Evolutionary conservation across 2,113 vertebrate species (phyloP).

Genomic region (Podarcis raffonei): DNA sequence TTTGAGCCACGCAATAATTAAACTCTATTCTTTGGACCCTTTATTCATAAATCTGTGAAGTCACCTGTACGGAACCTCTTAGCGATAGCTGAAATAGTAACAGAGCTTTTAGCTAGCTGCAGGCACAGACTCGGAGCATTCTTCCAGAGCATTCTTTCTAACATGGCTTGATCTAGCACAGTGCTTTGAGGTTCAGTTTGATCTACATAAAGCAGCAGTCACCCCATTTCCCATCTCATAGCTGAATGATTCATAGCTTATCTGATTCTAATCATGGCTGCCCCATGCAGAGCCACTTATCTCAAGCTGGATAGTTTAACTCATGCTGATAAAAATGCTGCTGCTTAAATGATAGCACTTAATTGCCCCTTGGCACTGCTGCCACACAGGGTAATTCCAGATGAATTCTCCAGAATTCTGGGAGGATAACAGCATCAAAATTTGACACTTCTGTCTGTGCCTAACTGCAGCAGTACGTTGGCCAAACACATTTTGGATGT

Average conservation of each 20-base stretch:
- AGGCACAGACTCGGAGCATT: background rate
- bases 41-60: background rate
- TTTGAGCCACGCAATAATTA: background rate
- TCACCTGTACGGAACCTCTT: background rate
- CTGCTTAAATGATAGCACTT: background rate
- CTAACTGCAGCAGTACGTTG: background rate
- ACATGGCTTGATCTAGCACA: constrained; percentile 3
- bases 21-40: background rate
- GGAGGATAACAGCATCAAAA: constrained; percentile 1
- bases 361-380: constrained; percentile 5
- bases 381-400: background rate
- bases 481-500: background rate
- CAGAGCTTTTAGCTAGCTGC: background rate
- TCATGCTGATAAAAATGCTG: background rate
- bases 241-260: background rate
- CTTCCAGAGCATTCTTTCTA: constrained; percentile 21
- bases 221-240: background rate
- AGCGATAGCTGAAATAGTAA: background rate
- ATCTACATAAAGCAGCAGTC: background rate
- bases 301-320: constrained; percentile 12
- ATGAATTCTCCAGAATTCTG: constrained; percentile 1
- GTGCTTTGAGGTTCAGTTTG: constrained; percentile 25
- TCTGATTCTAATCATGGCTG: constrained; percentile 31
- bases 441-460: background rate
- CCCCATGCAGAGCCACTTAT: background rate